These are phyloP conservation scores for Danionella dracula DNA, from an alignment of 2,797 vertebrate species.

Conservation along the genomic window DNA sequence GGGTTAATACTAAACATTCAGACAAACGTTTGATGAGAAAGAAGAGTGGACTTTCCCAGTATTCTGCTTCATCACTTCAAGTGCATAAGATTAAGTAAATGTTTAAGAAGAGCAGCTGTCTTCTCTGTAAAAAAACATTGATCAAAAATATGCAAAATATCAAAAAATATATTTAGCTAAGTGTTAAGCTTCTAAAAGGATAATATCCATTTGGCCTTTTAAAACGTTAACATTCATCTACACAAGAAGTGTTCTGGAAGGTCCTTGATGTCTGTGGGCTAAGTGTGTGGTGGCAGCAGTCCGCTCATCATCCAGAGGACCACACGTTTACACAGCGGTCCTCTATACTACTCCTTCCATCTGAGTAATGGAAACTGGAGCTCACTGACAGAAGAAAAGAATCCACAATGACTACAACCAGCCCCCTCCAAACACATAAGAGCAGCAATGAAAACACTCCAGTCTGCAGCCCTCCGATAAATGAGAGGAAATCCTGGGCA, in stretches of 20 bases:
- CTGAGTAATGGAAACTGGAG: slow-evolving; percentile 73
- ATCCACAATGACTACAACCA: slow-evolving; percentile 61
- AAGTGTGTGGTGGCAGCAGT: neutral
- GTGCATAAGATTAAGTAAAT: no score
- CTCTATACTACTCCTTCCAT: slow-evolving; percentile 73
- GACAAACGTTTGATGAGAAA: no score
- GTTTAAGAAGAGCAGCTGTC: no score
- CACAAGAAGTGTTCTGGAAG: neutral
- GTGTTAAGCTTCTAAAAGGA: neutral
- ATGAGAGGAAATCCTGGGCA: slow-evolving; percentile 71
- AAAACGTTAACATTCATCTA: neutral
- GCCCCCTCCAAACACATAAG: slow-evolving; percentile 34
- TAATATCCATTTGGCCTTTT: neutral
- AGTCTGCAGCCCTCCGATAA: slow-evolving; percentile 55
- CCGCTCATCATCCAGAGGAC: slow-evolving; percentile 54
- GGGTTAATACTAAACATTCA: no score
- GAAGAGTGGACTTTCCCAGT: no score
- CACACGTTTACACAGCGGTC: slow-evolving; percentile 66
- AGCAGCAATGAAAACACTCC: slow-evolving; percentile 58
- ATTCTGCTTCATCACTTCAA: no score
- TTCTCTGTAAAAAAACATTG: no score
- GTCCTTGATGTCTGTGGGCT: neutral
- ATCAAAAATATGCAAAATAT: no score
- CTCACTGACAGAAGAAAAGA: slow-evolving; percentile 57
- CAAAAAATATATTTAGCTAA: neutral